phyloP scores from a whole-genome alignment of 2,113 vertebrate genomes.

The Oxyura jamaicensis region DNA sequence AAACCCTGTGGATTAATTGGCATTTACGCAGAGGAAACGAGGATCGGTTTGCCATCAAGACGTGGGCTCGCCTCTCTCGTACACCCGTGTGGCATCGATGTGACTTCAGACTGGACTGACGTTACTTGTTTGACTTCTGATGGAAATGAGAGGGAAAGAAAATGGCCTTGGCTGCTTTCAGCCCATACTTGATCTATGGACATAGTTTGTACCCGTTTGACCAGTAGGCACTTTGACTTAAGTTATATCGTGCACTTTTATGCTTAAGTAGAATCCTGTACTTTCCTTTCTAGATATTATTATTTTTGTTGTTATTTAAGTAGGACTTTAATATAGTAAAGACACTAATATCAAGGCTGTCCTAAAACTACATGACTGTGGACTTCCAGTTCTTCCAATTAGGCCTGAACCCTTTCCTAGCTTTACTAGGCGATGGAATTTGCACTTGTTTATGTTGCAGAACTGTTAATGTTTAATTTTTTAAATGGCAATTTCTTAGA shows the following conservation, averaged over 20 bases:
- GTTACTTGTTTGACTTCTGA: background rate
- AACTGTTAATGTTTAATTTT: background rate
- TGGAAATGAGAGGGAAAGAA: conserved; percentile 14
- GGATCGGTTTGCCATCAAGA: background rate
- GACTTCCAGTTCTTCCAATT: background rate
- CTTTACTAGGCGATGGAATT: background rate
- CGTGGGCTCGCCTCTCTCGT: background rate
- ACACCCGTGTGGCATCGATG: background rate
- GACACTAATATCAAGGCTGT: background rate
- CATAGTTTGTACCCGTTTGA: background rate
- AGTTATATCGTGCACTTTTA: conserved; percentile 34
- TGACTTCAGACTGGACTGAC: background rate
- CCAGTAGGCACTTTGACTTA: conserved; percentile 27
- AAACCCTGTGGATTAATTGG: conserved; percentile 15
- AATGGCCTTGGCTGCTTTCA: background rate
- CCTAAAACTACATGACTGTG: background rate
- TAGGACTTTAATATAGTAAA: conserved; percentile 9
- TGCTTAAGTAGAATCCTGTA: background rate
- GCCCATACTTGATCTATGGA: background rate
- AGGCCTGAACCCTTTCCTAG: background rate
- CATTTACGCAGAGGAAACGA: conserved; percentile 12
- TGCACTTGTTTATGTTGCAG: background rate
- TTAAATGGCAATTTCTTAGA: background rate
- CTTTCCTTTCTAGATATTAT: conserved; percentile 2
- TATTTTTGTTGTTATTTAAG: conserved; percentile 22